Base-by-base conservation (phyloP, 2,113 vertebrate species). In the Gobiocypris rarus region DNA sequence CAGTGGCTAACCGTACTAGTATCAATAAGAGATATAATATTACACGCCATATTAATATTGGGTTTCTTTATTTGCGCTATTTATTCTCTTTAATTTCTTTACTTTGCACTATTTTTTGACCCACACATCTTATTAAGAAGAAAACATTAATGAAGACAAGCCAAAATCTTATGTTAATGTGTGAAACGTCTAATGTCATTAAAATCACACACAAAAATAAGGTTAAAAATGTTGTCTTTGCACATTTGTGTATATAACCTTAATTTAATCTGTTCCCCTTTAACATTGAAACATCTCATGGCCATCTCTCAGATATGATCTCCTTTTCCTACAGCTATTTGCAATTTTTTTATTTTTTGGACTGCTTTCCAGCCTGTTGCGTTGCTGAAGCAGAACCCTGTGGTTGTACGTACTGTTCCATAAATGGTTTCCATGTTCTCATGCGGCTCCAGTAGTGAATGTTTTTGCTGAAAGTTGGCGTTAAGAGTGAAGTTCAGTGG, bases 391-490 rank as follows among this genome's bases (percentile, higher is more conserved):
- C 17, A 85, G 79, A 73, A 59, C 15, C 56, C 38, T 41, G 61
- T 67, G 81, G 58, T 34, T 73, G 79, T 24, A 61, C 26, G 28
- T 38, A 61, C 61, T 9, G 19, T 54, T 81, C 75, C 74, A 76
- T 56, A 67, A 67, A 77, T 76, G 83, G 61, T 54, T 77, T 75
- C 83, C 75, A 67, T 83, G 73, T 76, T 79, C 81, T 76, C 65
- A 65, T 59, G 34, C n/a, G 67, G 81, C 54, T 80, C 48, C 61
- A 81, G 77, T 69, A 84, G 56, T 81, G 76, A 84, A 69, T 61
- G 78, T 84, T 75, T 71, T 74, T 87, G 28, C 61, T 75, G 50
- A 84, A 81, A 67, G 82, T 63, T 61, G 79, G 73, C 70, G 69
- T 81, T 69, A 52, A n/a, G 17, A 75, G 50, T 81, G 48, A 81